Evolutionary conservation across 2,888 invertebrate species (phyloP), one percentile per base, ranked within the genome.

Genomic region (Hartigia nigra): DNA sequence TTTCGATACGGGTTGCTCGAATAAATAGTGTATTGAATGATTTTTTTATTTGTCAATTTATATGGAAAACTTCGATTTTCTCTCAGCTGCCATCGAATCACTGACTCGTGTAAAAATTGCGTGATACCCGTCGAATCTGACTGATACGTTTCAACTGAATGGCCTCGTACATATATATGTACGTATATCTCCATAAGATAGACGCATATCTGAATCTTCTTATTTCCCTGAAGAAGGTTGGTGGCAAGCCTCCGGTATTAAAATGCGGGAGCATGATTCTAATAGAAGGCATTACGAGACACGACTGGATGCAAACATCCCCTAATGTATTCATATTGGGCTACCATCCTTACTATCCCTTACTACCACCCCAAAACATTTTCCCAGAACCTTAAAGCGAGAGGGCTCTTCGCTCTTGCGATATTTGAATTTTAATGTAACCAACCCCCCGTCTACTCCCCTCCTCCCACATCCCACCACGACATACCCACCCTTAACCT

Each of bases 211-310:
- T 23, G 55, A 23, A 55, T 55, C 55, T 55, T 55, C 55, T 55
- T 55, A 55, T 55, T 55, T 23, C 5, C 55, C 55, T 55, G 55
- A 55, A n/a, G 70, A 76, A 70, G 72, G 14, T 31, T 70, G 75
- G 76, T 23, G 78, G 76, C 74, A 78, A 55, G 23, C 75, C 70
- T 74, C 76, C 76, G 81, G 84, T 88, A 88, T 90, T 90, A 89
- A 89, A 90, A 90, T 89, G 89, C 89, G 85, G 81, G 83, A 85
- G 88, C 89, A 90, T 89, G 90, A 90, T 90, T 90, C 88, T 90
- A 89, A 90, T 90, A 88, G 88, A 87, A 86, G 88, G 86, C 83
- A 90, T 90, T 90, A 88, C 89, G 85, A 82, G 83, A 81, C 78
- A 36, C 74, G 77, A 78, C 84, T 83, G 82, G 85, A 84, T 87